Base-by-base conservation (phyloP, 1,140 invertebrate species). In the Drosophila pseudoobscura region DNA sequence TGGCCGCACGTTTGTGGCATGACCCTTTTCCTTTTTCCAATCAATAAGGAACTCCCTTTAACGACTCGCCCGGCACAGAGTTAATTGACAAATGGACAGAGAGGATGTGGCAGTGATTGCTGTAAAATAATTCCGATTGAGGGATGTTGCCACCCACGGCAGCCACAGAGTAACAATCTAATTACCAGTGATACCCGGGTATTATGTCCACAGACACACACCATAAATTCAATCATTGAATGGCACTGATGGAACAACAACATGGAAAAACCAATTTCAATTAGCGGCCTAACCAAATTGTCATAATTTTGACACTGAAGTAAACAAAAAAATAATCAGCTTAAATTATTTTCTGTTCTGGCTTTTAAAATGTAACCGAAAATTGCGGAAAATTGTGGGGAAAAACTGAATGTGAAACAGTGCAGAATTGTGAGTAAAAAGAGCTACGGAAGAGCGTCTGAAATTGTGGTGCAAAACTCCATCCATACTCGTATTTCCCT, bases 1-100 rank as follows among this genome's bases (percentile, higher is more conserved):
- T 74, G 24, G 24, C 24, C 24, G 24, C 24, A 26, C 24, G 24
- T 26, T 75, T 57, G 70, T 74, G 70, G 71, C 71, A 31, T 8
- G 26, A 26, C 41, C 51, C 44, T 49, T 53, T 41, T 29, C 6
- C 29, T 29, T 50, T 51, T 17, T 24, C 47, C 63, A 41, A 26
- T 57, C 53, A 57, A 57, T 49, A 57, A 41, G 24, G 20, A 15
- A 41, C 6, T 58, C 26, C 31, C 35, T 20, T 20, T 20, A 20
- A 20, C 20, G 20, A 20, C 17, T 20, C 41, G 31, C 7, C 20
- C 24, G 7, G 15, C 20, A 62, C 31, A 24, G 29, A 73, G 51
- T 73, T 73, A 72, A 74, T 74, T 73, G 58, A 46, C 69, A 73
- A 74, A 63, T 63, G 70, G 69, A 45, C 39, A 43, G 58, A 41